phyloP scores from a whole-genome alignment of 92 coral and sea anemone genomes.

The Parazoanthus darwini region DNA sequence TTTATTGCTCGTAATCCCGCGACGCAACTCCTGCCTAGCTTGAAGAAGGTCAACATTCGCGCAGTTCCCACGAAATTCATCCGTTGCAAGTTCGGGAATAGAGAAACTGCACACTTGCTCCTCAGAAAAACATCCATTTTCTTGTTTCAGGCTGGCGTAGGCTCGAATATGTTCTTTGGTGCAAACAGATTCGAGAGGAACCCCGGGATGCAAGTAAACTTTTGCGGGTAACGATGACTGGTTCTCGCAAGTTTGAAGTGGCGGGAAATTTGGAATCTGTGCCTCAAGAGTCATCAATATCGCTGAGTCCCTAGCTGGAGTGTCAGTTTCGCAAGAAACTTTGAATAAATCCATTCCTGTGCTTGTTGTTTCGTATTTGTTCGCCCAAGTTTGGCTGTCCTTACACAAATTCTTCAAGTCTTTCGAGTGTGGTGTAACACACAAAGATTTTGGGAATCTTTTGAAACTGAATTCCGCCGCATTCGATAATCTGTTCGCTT shows the following conservation, averaged over 20 bases:
- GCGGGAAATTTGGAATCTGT: constrained; percentile 38
- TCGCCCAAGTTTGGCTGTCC: neutral
- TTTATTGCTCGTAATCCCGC: neutral
- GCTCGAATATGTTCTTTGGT: neutral
- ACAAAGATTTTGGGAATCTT: neutral
- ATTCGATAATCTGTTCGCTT: neutral
- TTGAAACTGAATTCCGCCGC: neutral
- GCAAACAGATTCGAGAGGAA: neutral
- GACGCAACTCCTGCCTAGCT: neutral
- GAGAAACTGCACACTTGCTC: neutral
- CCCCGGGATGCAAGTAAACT: neutral
- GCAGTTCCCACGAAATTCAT: neutral
- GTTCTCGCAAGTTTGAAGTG: constrained; percentile 4
- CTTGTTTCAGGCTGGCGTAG: neutral
- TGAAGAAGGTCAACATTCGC: neutral
- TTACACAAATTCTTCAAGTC: neutral
- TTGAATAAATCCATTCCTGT: neutral
- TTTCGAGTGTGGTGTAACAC: neutral
- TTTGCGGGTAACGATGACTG: neutral
- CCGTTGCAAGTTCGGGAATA: neutral
- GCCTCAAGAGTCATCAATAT: neutral
- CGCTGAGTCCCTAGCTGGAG: neutral
- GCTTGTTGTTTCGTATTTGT: neutral
- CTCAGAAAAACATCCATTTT: neutral
- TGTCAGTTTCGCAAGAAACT: neutral